Evolutionary conservation across 2,797 vertebrate genomes (phyloP).

Genomic region (Margarornis squamiger): DNA sequence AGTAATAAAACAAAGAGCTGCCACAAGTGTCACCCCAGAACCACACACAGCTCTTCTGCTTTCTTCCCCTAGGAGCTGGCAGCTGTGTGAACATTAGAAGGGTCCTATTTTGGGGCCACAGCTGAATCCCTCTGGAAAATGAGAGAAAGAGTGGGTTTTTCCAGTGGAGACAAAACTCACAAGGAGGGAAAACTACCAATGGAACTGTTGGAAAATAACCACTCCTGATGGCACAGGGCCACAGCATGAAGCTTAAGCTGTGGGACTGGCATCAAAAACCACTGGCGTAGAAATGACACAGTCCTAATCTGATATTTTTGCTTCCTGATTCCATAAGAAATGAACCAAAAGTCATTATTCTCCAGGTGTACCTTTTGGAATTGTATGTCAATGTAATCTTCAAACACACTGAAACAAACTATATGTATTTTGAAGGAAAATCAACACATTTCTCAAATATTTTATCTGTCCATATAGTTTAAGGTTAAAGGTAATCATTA

Average conservation of each 20-base stretch:
- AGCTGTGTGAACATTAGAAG: neutral
- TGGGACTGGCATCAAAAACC: neutral
- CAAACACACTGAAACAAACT: neutral
- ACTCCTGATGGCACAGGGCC: neutral
- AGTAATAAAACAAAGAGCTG: neutral
- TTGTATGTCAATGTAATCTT: neutral
- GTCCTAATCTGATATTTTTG: fast-evolving
- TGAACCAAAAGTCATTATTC: neutral
- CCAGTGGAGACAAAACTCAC: neutral
- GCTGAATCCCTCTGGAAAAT: neutral
- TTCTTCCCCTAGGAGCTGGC: neutral
- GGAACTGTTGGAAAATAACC: neutral
- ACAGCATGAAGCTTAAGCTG: neutral
- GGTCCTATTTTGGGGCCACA: neutral
- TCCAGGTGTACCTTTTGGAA: neutral
- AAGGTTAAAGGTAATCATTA: neutral
- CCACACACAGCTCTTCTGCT: neutral
- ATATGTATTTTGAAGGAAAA: neutral
- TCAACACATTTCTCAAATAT: neutral
- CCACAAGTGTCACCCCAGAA: neutral
- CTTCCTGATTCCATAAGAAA: neutral
- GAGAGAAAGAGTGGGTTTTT: neutral
- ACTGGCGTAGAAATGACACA: fast-evolving
- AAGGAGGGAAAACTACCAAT: neutral
- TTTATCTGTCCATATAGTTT: neutral